Conservation (phyloP, 1,140 invertebrate species). For the Rhopalosiphum maidis region DNA sequence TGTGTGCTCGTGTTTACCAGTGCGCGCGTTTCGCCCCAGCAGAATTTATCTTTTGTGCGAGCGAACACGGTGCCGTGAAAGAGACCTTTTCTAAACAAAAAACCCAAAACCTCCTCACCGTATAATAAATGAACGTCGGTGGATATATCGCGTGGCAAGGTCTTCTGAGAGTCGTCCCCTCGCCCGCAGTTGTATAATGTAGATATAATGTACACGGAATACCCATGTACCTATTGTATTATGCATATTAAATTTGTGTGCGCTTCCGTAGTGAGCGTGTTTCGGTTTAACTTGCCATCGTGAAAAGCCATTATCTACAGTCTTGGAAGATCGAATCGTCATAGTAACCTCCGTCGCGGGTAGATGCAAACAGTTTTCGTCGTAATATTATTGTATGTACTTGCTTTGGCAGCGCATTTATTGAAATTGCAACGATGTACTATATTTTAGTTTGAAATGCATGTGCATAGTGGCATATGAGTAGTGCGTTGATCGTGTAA, state of each 20-base stretch:
- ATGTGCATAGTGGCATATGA: background rate
- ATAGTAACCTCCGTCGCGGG: background rate
- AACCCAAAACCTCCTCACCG: background rate
- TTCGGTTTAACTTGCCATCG: no score
- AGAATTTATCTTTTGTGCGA: constrained; percentile 43
- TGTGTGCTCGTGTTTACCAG: background rate
- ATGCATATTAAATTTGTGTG: background rate
- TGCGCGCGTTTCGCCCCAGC: background rate
- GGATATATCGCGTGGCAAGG: background rate
- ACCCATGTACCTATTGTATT: background rate
- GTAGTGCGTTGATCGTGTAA: background rate
- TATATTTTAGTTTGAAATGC: background rate
- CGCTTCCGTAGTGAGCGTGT: no score
- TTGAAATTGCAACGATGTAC: background rate
- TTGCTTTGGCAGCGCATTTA: no score
- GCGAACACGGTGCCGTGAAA: background rate
- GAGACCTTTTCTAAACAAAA: constrained; percentile 44
- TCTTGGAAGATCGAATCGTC: background rate
- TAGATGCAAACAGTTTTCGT: background rate
- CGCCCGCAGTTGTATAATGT: background rate
- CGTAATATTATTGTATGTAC: background rate
- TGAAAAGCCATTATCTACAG: background rate
- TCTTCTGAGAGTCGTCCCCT: background rate
- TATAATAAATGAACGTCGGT: constrained; percentile 27
- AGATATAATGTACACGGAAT: background rate